Conservation (phyloP, 2,113 vertebrate species). For the Poeciliopsis turrubarensis region DNA sequence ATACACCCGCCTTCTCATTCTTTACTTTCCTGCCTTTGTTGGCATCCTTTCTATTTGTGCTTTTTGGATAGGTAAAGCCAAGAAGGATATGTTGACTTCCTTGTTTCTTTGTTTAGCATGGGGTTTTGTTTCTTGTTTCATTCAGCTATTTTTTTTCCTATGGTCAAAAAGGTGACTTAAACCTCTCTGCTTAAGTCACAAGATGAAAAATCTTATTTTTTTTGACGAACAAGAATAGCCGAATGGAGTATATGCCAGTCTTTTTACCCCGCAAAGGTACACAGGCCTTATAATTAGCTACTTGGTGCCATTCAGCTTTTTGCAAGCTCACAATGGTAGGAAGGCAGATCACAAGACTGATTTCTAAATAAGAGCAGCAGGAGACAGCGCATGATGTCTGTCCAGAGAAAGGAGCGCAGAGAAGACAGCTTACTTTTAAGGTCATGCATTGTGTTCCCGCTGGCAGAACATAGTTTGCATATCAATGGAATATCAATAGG, state of each 20-base stretch:
- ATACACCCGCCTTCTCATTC: constrained; percentile 70
- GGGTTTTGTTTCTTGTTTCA: constrained; percentile 11
- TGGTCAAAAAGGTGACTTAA: too few species aligned
- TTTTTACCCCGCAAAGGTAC: constrained; percentile 17
- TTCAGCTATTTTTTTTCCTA: constrained; percentile 12
- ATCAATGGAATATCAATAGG: constrained; percentile 59
- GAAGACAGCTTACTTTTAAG: constrained; percentile 61
- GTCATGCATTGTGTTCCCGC: constrained; percentile 75
- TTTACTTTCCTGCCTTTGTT: constrained; percentile 81
- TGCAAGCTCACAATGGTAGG: constrained; percentile 65
- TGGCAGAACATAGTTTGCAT: constrained; percentile 77
- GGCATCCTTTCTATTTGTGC: constrained; percentile 65
- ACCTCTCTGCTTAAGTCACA: constrained; percentile 38
- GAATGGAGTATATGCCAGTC: not conserved
- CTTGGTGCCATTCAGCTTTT: constrained; percentile 60
- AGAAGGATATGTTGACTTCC: constrained; percentile 76
- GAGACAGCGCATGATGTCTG: constrained; percentile 69
- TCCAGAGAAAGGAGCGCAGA: constrained; percentile 53
- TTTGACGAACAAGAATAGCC: not conserved
- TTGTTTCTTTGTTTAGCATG: constrained; percentile 71
- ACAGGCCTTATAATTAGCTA: constrained; percentile 45
- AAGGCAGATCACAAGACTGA: constrained; percentile 68
- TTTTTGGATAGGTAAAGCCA: constrained; percentile 71
- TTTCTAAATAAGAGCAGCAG: constrained; percentile 72
- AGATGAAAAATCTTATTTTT: not conserved